Percentiles rank a stretch among this genome's conserved stretches.
Conservation (phyloP, 2,113 vertebrate genomes). For the Toxotes chatareus region DNA sequence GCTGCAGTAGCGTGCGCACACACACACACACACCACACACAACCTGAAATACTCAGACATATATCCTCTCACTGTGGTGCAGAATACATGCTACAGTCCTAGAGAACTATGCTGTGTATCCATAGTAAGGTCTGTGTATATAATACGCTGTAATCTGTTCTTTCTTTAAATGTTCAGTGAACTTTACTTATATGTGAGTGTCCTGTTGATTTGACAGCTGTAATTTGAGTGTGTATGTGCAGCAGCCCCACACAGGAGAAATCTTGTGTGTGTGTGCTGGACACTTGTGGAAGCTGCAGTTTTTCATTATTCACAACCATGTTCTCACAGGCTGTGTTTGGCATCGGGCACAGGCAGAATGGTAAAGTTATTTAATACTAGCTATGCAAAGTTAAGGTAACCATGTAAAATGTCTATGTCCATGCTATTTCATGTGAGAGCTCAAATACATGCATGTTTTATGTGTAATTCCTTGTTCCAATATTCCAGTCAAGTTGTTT, state of each 20-base stretch:
- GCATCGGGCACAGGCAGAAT: neutral
- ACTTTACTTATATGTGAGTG: neutral
- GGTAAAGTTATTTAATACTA: neutral
- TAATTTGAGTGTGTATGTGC: too few species aligned
- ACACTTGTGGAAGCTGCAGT: neutral
- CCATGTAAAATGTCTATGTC: too few species aligned
- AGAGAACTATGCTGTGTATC: neutral
- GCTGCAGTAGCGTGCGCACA: slow-evolving; percentile 28
- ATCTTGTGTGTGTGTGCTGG: too few species aligned
- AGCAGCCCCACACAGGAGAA: too few species aligned
- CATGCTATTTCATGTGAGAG: too few species aligned
- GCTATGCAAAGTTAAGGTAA: too few species aligned
- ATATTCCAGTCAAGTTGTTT: too few species aligned
- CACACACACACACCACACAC: slow-evolving; percentile 32
- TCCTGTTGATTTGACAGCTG: neutral
- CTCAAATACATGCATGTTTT: too few species aligned
- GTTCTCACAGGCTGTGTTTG: neutral
- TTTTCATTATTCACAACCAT: neutral
- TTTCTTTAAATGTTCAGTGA: too few species aligned
- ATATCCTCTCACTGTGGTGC: slow-evolving; percentile 10
- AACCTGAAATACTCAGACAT: slow-evolving; percentile 23
- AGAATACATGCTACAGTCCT: neutral
- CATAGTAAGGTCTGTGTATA: neutral
- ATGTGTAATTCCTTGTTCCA: too few species aligned
- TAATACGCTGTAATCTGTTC: too few species aligned